A percentile compares a stretch with the other conserved stretches of the same genome.
Conservation (phyloP, 2,797 vertebrate genomes). For the Podargus strigoides region DNA sequence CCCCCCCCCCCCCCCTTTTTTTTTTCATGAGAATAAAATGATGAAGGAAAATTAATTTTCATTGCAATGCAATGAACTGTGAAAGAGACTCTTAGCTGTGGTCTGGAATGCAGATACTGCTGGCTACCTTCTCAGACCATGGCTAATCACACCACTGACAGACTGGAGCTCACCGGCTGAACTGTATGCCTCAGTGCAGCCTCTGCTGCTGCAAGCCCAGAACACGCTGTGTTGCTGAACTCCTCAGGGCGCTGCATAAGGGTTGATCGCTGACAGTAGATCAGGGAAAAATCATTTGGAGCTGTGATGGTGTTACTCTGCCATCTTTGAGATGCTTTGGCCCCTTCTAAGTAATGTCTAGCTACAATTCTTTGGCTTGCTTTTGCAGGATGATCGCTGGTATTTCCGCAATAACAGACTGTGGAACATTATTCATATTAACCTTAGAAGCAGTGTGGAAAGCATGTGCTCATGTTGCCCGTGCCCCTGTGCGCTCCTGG, state of each 20-base stretch:
- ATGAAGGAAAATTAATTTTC: conserved; percentile 65
- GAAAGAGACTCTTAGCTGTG: conserved; percentile 52
- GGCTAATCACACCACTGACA: conserved; percentile 65
- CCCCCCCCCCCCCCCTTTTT: background rate
- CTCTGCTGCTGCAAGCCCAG: background rate
- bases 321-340: background rate
- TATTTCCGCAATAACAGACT: background rate
- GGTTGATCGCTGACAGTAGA: background rate
- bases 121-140: conserved; percentile 57
- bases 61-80: conserved; percentile 52
- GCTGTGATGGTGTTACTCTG: background rate
- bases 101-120: conserved; percentile 57
- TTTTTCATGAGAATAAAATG: background rate
- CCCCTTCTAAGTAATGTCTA: background rate
- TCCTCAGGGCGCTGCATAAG: background rate
- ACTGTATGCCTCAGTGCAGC: background rate
- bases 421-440: background rate
- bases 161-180: conserved; percentile 35
- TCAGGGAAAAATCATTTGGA: background rate
- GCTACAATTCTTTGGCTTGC: background rate
- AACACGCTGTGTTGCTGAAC: accelerated
- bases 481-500: background rate
- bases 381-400: background rate
- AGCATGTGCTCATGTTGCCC: background rate
- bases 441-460: background rate